These are phyloP conservation scores for Pristis pectinata DNA, from an alignment of 2,797 vertebrate genomes.

Conservation along the genomic window DNA sequence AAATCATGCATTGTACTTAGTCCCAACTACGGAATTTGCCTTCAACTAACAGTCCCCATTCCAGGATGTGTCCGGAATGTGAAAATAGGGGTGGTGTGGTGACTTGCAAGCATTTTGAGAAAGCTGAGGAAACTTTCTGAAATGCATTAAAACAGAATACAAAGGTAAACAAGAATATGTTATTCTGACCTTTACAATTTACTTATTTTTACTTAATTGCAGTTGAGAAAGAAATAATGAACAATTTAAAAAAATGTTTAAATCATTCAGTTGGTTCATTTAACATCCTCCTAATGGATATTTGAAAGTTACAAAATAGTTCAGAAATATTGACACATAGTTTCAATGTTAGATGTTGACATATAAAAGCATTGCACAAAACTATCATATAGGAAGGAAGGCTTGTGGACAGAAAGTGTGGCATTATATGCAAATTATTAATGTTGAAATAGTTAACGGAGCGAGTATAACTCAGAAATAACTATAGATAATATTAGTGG, in stretches of 20 bases:
- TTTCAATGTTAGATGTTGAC: neutral
- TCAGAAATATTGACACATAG: neutral
- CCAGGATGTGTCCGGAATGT: neutral
- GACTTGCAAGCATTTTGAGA: too few species aligned
- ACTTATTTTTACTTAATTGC: neutral
- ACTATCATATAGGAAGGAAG: neutral
- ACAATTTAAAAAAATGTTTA: neutral
- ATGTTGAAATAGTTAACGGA: neutral
- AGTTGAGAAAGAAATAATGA: neutral
- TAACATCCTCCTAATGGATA: neutral
- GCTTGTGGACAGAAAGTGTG: neutral
- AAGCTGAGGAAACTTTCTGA: neutral
- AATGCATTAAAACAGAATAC: neutral
- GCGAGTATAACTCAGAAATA: neutral
- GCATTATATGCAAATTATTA: neutral
- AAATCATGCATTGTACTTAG: neutral
- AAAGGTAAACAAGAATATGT: neutral
- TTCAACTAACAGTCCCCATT: neutral
- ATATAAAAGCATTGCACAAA: neutral
- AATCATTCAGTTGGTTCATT: neutral
- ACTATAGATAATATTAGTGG: neutral
- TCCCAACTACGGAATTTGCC: neutral
- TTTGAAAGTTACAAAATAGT: neutral
- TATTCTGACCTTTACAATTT: neutral
- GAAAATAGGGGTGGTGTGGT: too few species aligned